Base-by-base conservation (phyloP, 2,888 invertebrate species). In the Nomada hirtipes region DNA sequence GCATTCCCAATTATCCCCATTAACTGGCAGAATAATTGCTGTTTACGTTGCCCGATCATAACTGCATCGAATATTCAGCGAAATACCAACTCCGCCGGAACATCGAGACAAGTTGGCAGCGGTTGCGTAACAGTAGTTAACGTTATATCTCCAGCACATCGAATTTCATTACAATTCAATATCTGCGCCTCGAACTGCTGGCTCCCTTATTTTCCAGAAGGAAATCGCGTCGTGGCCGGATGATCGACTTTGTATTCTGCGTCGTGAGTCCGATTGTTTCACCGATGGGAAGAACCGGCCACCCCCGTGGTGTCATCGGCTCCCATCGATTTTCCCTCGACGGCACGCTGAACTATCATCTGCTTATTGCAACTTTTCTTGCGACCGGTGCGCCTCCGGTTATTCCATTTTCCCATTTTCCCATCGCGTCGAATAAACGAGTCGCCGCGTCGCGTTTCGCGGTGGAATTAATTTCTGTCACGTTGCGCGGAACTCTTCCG, bases 201-300 rank as follows among this genome's bases (percentile, higher is more conserved):
- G 47, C 23, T 11, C 44, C 64, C 42, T 52, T n/a, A 64, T 79
- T 83, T 76, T 76, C 75, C 57, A 42, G 79, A 47, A 44, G 26
- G 69, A 72, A 76, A 83, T 83, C 75, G 64, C 72, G 55, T 57
- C 44, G 63, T 72, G 47, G 71, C 59, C 50, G 63, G 65, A 73
- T 72, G 68, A 78, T 75, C 78, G 50, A 75, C 65, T 78, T 79
- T 72, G 55, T 71, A 67, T 59, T 11, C 36, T 4, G n/a, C 20
- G 50, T 60, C 64, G n/a, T n/a, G 26, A 42, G n/a, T 13, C n/a
- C 53, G 53, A 53, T 55, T 64, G 55, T 64, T 26, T 64, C 42
- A 29, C 3, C 53, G 64, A 13, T 55, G 64, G 26, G 44, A 69
- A 18, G 64, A 55, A 52, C 15, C 15, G 52, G 23, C n/a, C 26